Conservation (phyloP, 1,140 invertebrate species). For the Bombus impatiens region DNA sequence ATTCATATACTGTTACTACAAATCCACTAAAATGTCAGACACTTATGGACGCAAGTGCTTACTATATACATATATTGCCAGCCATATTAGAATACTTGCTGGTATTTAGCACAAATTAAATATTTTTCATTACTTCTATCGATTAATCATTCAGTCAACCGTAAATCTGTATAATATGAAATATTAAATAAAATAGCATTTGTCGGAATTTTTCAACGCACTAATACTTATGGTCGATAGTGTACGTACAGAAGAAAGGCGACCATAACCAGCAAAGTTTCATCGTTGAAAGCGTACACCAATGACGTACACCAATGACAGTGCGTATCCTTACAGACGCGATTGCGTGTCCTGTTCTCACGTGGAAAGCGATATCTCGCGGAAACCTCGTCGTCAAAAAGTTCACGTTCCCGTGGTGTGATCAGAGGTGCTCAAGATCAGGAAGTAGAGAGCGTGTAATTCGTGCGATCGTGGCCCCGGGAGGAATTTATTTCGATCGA, state of each 20-base stretch:
- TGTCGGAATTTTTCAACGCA: no score
- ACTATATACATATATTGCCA: no score
- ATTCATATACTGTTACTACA: no score
- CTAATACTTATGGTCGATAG: no score
- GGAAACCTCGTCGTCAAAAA: neutral
- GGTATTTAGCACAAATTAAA: no score
- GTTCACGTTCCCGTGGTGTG: neutral
- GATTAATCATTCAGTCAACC: no score
- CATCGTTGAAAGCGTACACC: neutral
- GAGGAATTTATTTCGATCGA: constrained; percentile 29
- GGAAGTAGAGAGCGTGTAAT: constrained; percentile 6
- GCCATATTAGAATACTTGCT: no score
- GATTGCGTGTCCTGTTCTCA: neutral
- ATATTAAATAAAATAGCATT: no score
- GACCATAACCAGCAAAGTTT: constrained; percentile 23
- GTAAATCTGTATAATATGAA: no score
- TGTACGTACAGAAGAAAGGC: neutral
- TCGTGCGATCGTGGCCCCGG: constrained; percentile 21
- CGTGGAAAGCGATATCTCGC: neutral
- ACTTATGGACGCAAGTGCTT: no score
- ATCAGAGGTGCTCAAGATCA: constrained; percentile 3
- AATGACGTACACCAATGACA: constrained; percentile 9
- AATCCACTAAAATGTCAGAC: no score
- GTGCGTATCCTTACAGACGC: neutral
- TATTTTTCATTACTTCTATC: no score